phyloP scores from a whole-genome alignment of 1,140 invertebrate species.

The Aleiodes sp. region DNA sequence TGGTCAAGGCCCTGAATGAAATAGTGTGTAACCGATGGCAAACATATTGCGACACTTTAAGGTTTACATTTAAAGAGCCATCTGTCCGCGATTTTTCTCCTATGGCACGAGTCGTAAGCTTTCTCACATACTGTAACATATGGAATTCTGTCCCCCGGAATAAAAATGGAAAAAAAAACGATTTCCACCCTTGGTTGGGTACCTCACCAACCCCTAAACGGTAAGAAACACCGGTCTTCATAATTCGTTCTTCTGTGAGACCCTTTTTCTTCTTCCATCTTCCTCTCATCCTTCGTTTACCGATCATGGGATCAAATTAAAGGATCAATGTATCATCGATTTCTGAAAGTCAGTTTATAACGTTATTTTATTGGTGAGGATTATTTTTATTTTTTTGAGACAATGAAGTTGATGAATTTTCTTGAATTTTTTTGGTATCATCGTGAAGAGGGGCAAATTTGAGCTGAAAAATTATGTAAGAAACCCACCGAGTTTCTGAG shows the following conservation, averaged over 20 bases:
- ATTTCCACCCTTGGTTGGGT: neutral
- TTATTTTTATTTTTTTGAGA: no score
- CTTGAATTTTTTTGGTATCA: neutral
- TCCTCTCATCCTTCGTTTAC: no score
- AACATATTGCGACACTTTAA: conserved; percentile 3
- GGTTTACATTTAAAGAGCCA: neutral
- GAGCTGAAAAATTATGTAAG: no score
- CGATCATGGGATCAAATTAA: conserved; percentile 2
- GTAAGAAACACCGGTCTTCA: neutral
- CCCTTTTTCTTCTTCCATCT: no score
- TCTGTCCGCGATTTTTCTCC: conserved; percentile 3
- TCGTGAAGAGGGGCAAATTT: no score
- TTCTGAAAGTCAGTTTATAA: neutral
- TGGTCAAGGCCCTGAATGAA: neutral
- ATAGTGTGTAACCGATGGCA: conserved; percentile 7
- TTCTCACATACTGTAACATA: neutral
- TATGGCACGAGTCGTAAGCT: neutral
- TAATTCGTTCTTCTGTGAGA: neutral
- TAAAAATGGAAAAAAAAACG: neutral
- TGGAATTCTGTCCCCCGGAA: neutral
- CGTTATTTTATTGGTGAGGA: no score
- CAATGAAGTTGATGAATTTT: no score
- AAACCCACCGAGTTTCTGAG: no score
- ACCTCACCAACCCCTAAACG: neutral
- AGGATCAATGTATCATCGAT: conserved; percentile 3